These are phyloP conservation scores for Xiphophorus couchianus DNA, from an alignment of 2,113 vertebrate species.

Conservation along the genomic window DNA sequence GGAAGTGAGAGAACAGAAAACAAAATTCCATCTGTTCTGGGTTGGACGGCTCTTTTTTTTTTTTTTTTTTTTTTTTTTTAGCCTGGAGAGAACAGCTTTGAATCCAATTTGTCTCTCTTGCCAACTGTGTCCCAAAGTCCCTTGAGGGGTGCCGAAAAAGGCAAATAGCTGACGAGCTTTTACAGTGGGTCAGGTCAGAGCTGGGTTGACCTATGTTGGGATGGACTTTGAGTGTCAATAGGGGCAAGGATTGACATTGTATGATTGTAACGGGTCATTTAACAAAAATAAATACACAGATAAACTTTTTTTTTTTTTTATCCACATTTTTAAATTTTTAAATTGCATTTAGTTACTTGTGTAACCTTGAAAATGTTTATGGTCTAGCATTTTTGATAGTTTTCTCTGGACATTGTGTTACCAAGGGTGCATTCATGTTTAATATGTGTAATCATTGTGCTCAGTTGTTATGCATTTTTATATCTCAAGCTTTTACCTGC, in stretches of 20 bases:
- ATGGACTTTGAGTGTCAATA: constrained; percentile 20
- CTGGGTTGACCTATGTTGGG: constrained; percentile 44
- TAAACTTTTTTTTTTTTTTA: not conserved
- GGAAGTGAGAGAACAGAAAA: constrained; percentile 64
- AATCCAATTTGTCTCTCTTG: constrained; percentile 77
- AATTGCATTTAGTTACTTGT: too few species aligned
- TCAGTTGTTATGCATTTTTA: not conserved
- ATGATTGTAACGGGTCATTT: not conserved
- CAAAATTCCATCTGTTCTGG: constrained; percentile 82
- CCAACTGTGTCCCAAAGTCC: constrained; percentile 78
- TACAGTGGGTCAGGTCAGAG: constrained; percentile 55
- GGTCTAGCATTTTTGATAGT: too few species aligned
- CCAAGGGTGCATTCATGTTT: constrained; percentile 3
- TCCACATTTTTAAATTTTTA: too few species aligned
- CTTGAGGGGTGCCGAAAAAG: constrained; percentile 62
- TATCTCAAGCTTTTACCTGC: constrained; percentile 1
- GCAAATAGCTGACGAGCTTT: constrained; percentile 56
- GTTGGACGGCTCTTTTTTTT: constrained; percentile 73
- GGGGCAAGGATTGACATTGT: constrained; percentile 24
- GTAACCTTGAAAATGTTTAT: too few species aligned
- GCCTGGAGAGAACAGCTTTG: constrained; percentile 80
- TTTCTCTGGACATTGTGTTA: not conserved
- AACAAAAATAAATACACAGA: too few species aligned
- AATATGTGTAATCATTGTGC: constrained; percentile 1
- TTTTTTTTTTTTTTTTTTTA: constrained; percentile 72